Evolutionary conservation across 2,113 vertebrate genomes (phyloP), one percentile per base, ranked within the genome.

Genomic region (Coptodon rendalli): DNA sequence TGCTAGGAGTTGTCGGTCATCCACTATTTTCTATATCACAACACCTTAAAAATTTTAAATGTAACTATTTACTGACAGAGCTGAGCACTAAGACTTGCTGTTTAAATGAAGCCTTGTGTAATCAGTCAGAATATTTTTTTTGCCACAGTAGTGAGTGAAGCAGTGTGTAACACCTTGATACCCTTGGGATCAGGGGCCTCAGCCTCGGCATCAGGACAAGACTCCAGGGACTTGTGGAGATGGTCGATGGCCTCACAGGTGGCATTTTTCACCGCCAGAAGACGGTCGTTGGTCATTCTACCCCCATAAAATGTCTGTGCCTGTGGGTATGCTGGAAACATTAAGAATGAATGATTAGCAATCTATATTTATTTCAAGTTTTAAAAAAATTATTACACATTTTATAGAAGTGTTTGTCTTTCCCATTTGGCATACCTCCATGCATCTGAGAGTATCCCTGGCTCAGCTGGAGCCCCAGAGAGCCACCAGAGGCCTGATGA

Each of bases 171-270:
- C 34, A 68, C 95, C 97, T 97, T 98, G 94, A 99, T 81, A 73
- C 97, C 98, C 27, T 91, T 93, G 1, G 99, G 98, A 83, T 99
- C 98, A 43, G 96, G 92, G 24, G 87, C 94, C 83, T 96, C 93
- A 0, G 89, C 85, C 1, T 97, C 94, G 1, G 97, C 80, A 2
- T 88, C 86, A 0, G 99, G 99, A 90, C 98, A 96, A 5, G 98
- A 97, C 92, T 98, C 97, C 76, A 99, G 93, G 4, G 98, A 98
- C 81, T 93, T 95, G 88, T 99, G 97, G 27, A 99, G 97, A 86
- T 98, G 97, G 87, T 97, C 96, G 16, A 98, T 97, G 84, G 97
- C 97, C 61, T 98, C 97, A 5, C 94, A 95, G 4, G 92, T 98
- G 87, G 97, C 95, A 34, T 94, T 96, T 68, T 95, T 97, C 38